phyloP scores from a whole-genome alignment of 1,140 invertebrate genomes.

The Sitodiplosis mosellana region DNA sequence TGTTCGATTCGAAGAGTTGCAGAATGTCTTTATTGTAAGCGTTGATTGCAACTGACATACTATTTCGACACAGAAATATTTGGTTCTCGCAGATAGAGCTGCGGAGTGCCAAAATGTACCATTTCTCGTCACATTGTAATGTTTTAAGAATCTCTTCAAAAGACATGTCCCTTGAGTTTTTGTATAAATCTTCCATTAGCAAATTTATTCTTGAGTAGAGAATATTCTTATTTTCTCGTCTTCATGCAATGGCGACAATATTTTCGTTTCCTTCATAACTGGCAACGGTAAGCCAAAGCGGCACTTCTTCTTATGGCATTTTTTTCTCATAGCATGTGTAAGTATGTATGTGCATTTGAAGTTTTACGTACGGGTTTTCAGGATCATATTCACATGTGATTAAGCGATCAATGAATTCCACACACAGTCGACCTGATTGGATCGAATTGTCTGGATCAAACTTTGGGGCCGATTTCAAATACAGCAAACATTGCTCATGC shows the following conservation, averaged over 20 bases:
- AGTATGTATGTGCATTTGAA: neutral
- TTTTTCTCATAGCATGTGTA: neutral
- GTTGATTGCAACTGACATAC: constrained; percentile 6
- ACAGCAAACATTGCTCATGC: too few species aligned
- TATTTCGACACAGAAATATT: constrained; percentile 9
- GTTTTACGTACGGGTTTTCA: neutral
- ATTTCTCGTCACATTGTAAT: too few species aligned
- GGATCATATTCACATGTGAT: neutral
- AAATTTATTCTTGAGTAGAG: neutral
- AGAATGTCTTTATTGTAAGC: constrained; percentile 11
- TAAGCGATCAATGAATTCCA: neutral
- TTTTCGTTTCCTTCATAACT: neutral
- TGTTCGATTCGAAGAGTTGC: constrained; percentile 10
- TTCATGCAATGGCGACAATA: neutral
- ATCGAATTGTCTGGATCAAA: too few species aligned
- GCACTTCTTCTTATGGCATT: neutral
- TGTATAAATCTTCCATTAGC: neutral
- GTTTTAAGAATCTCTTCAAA: too few species aligned
- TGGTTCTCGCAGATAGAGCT: neutral
- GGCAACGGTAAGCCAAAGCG: neutral
- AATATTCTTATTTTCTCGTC: neutral
- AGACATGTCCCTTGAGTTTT: too few species aligned
- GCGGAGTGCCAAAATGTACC: neutral
- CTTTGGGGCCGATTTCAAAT: too few species aligned
- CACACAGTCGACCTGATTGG: neutral